Conservation (phyloP, 2,113 vertebrate species). For the Axis porcinus region DNA sequence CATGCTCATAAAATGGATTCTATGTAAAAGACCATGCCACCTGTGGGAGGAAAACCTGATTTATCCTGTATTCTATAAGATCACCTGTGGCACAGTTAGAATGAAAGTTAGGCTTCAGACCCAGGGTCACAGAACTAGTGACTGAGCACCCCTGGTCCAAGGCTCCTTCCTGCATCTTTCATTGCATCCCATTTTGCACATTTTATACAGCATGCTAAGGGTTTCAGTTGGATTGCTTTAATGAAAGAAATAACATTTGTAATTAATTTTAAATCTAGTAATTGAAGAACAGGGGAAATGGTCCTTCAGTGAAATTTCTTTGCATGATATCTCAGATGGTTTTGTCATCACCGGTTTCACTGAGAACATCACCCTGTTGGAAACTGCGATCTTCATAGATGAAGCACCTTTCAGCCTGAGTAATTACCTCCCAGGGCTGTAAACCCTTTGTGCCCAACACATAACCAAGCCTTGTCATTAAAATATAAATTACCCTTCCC, state of each 20-base stretch:
- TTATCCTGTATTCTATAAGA: not conserved
- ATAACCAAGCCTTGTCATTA: not conserved
- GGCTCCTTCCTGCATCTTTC: not conserved
- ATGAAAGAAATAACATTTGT: constrained; percentile 35
- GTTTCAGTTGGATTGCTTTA: constrained; percentile 51
- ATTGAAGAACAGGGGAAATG: constrained; percentile 36
- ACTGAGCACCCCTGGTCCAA: not conserved
- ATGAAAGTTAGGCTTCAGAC: not conserved
- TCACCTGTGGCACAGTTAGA: not conserved
- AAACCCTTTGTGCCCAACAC: not conserved
- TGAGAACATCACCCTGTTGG: not conserved
- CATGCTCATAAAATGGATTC: not conserved
- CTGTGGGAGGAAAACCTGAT: not conserved
- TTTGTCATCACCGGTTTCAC: constrained; percentile 55
- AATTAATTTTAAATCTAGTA: constrained; percentile 45
- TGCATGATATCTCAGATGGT: constrained; percentile 49
- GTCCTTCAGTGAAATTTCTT: constrained; percentile 53
- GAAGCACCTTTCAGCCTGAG: constrained; percentile 1
- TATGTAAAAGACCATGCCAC: not conserved
- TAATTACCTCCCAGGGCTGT: constrained; percentile 41
- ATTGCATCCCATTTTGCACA: not conserved
- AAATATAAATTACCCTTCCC: constrained; percentile 20
- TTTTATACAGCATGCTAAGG: constrained; percentile 30
- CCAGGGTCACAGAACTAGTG: not conserved
- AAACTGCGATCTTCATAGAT: not conserved